These are phyloP conservation scores for Melipona quadrifasciata DNA, from an alignment of 1,140 invertebrate genomes.

Conservation along the genomic window DNA sequence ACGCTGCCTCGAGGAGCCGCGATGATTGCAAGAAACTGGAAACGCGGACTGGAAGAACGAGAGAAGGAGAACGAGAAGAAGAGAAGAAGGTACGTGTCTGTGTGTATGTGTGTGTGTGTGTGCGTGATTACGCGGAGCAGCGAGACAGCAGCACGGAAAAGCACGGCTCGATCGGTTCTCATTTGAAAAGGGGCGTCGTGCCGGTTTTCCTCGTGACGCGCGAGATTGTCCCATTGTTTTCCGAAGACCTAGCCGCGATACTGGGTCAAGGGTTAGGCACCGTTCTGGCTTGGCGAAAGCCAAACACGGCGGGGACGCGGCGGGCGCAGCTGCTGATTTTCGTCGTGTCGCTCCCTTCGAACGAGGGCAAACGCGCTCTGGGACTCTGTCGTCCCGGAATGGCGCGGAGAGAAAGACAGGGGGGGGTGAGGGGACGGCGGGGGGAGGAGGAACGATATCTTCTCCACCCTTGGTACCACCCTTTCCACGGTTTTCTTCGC, in stretches of 20 bases:
- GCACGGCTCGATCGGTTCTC: constrained; percentile 39
- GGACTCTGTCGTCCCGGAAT: too few species aligned
- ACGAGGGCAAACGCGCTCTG: background rate
- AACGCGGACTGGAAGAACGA: background rate
- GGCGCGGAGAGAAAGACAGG: background rate
- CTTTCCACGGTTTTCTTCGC: constrained; percentile 12
- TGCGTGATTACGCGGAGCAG: constrained; percentile 23
- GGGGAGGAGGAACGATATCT: constrained; percentile 12
- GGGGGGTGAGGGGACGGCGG: too few species aligned
- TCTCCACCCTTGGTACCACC: background rate
- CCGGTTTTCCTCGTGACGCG: background rate
- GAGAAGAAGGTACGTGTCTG: background rate
- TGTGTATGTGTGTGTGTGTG: too few species aligned
- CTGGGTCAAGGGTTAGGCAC: constrained; percentile 56
- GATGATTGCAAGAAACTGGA: constrained; percentile 19
- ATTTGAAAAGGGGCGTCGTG: constrained; percentile 2
- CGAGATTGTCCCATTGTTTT: constrained; percentile 56
- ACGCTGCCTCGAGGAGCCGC: background rate
- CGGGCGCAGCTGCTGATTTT: background rate
- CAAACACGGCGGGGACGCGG: constrained; percentile 16
- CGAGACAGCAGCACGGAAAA: constrained; percentile 5
- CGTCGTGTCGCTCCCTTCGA: constrained; percentile 13
- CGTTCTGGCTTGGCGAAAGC: constrained; percentile 5
- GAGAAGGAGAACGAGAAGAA: background rate
- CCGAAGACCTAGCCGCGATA: constrained; percentile 8